These are phyloP conservation scores for Heteromyza rotundicornis DNA, from an alignment of 2,888 invertebrate genomes.

Conservation along the genomic window DNA sequence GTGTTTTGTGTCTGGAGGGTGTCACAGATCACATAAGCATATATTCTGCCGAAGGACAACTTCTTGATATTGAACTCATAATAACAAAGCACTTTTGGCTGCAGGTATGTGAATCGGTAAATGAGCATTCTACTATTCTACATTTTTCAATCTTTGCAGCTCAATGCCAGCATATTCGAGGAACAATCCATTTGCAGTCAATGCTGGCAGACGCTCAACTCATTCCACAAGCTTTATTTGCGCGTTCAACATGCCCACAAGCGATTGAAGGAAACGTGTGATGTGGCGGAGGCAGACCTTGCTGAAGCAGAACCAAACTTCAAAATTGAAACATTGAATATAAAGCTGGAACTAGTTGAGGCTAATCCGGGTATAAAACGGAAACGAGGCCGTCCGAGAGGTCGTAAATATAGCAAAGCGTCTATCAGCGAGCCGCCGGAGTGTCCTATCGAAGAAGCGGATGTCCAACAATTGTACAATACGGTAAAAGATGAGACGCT, in stretches of 20 bases:
- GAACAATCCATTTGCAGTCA: not conserved
- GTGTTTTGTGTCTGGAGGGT: not conserved
- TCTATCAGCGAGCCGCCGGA: too few relatives aligned
- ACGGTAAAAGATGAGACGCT: too few relatives aligned
- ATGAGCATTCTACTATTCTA: not conserved
- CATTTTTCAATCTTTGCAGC: not conserved
- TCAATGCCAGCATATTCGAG: not conserved
- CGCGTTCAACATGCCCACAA: not conserved
- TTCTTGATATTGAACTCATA: not conserved
- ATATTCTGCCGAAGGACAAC: not conserved
- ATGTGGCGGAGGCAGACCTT: too few relatives aligned
- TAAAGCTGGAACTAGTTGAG: too few relatives aligned
- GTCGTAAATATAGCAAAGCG: too few relatives aligned
- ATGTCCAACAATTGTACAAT: too few relatives aligned
- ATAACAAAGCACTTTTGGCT: not conserved
- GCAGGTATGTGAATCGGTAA: not conserved
- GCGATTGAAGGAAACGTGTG: not conserved
- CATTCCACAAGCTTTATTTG: not conserved
- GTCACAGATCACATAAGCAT: not conserved
- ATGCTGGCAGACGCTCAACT: not conserved
- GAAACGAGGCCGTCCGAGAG: too few relatives aligned
- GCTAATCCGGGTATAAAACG: too few relatives aligned
- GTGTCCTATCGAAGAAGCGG: too few relatives aligned
- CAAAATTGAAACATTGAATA: too few relatives aligned
- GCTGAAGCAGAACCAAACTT: too few relatives aligned